Evolutionary conservation across 2,113 vertebrate genomes (phyloP).

Genomic region (Naja naja): DNA sequence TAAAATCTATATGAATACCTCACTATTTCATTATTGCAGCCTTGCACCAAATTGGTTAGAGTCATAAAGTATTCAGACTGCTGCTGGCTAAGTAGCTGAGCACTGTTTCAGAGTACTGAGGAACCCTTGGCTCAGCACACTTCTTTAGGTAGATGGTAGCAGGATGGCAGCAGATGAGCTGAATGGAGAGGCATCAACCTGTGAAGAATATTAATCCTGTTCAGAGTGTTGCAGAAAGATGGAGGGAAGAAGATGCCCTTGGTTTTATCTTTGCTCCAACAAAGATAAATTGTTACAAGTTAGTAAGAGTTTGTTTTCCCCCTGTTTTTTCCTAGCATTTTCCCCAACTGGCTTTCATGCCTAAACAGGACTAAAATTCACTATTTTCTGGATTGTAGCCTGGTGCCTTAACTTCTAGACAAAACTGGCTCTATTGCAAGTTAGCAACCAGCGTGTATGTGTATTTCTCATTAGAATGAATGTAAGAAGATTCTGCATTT

Average conservation of each 20-base stretch:
- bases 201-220: neutral
- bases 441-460: neutral
- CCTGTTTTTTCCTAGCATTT: neutral
- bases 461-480: neutral
- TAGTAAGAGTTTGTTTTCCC: neutral
- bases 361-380: neutral
- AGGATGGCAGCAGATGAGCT: neutral
- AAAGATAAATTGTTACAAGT: neutral
- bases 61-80: neutral
- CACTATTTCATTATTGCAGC: neutral
- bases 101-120: neutral
- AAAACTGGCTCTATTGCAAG: neutral
- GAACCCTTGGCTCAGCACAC: neutral
- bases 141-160: neutral
- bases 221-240: neutral
- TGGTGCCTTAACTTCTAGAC: neutral
- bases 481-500: neutral
- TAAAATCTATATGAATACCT: neutral
- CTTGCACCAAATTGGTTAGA: neutral
- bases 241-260: neutral
- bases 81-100: neutral
- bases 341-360: neutral
- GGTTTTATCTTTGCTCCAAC: neutral
- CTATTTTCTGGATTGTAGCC: neutral
- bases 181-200: neutral